Evolutionary conservation across 2,888 invertebrate species (phyloP), one percentile per base, ranked within the genome.

Genomic region (Alsophila aescularia): DNA sequence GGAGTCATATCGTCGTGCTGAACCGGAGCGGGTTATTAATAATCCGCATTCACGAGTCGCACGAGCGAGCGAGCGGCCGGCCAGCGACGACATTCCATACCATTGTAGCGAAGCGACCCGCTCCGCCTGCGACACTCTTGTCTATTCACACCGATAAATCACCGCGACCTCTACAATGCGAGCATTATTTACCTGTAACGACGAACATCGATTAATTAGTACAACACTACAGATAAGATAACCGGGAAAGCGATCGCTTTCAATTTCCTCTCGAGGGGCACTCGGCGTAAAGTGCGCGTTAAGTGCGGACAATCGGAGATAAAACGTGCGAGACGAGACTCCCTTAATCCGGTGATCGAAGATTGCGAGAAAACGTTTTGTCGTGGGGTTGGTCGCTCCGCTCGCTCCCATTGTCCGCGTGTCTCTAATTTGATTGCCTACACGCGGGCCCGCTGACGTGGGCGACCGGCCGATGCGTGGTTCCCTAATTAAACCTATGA

Each of bases 231-330:
- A 84, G 90, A 91, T 90, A 90, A 90, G 90, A 91, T 90, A 90
- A 83, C 73, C 77, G 81, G 87, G 81, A 87, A 90, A 89, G 87
- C 86, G 87, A 91, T 91, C 91, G 90, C 87, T 90, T 91, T 91
- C 91, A 90, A 91, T 91, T 91, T 90, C 87, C 90, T 88, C 87
- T 85, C 77, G 88, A 88, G 88, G 90, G 91, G 86, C 87, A 87
- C 89, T 90, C 85, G 84, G 88, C 85, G 86, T 88, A 87, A 90
- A 90, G 91, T 90, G 85, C 68, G 89, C 89, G 90, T 90, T 89
- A 90, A 91, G 90, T 90, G 91, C 87, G 89, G 83, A 90, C 91
- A 91, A 91, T 90, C 90, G 91, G 80, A 90, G 91, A 91, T 91
- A 91, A 91, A 90, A 89, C 87, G 90, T 89, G 87, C 88, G 87